A percentile compares a stretch with the other conserved stretches of the same genome.
Conservation (phyloP, 2,888 invertebrate genomes). For the Apoderus coryli region DNA sequence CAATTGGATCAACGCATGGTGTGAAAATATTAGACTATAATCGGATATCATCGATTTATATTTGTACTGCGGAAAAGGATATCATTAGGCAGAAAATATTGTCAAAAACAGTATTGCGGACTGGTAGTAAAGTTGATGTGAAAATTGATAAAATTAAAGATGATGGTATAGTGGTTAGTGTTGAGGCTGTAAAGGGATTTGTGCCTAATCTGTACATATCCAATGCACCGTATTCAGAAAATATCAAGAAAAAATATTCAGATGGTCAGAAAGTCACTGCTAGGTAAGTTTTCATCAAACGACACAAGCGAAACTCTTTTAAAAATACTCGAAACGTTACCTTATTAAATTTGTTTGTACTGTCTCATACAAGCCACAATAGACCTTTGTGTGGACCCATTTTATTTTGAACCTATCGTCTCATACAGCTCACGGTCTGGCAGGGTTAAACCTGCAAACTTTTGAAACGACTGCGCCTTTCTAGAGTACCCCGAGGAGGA, state of each 20-base stretch:
- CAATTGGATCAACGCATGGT: constrained; percentile 32
- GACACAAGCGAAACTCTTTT: no score
- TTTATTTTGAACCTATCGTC: no score
- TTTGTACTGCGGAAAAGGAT: constrained; percentile 48
- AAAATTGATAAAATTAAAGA: constrained; percentile 35
- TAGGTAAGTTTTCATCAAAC: constrained; percentile 31
- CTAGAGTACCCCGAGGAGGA: no score
- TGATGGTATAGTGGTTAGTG: constrained; percentile 34
- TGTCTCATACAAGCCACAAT: no score
- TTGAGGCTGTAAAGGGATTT: constrained; percentile 42
- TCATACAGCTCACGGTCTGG: no score
- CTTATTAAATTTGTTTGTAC: no score
- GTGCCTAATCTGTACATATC: constrained; percentile 44
- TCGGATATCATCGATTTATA: constrained; percentile 47
- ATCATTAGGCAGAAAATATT: constrained; percentile 43
- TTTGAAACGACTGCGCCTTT: no score
- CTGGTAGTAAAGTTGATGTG: constrained; percentile 42
- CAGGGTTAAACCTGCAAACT: no score
- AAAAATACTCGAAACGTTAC: no score
- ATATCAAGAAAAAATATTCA: constrained; percentile 38
- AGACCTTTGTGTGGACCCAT: no score
- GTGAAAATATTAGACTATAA: constrained; percentile 51
- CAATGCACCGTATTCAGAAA: constrained; percentile 32
- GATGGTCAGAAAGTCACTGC: constrained; percentile 42
- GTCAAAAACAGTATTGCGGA: constrained; percentile 33